Evolutionary conservation across 2,797 vertebrate genomes (phyloP), one percentile per base, ranked within the genome.

Genomic region (Chromis chromis): DNA sequence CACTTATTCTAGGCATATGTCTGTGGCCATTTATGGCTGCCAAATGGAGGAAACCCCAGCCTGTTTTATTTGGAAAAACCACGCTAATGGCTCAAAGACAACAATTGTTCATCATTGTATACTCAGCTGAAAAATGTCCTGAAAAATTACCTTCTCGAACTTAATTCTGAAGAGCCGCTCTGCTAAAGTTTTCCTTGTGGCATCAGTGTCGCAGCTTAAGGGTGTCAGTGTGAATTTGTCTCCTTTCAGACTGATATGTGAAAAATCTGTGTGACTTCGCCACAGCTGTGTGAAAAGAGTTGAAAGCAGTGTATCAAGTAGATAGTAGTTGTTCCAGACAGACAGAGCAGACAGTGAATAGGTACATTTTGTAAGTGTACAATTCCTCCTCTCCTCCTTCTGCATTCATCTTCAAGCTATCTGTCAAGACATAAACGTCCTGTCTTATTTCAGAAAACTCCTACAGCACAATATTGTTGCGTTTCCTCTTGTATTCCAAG

Each of bases 1-100:
- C 13, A 21, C 49, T 63, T 65, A 42, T 74, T 67, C 55, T 57
- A 74, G 40, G 58, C 65, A 75, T 64, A 61, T 44, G 65, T 74
- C 24, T 65, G 49, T 52, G 27, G 11, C 21, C 10, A 44, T 53
- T 67, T 25, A n/a, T 65, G 31, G 40, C 63, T 54, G 66, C 62
- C 65, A 79, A 71, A 70, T 55, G 12, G 74, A 79, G 63, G 21
- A 64, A n/a, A 65, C 6, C 28, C 27, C 57, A 61, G 40, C 53
- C 73, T 55, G 62, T 59, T 76, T 53, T 33, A 36, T 44, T 68
- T 66, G 21, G 28, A 54, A 74, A 76, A 70, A 10, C 9, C 49
- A 74, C 42, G 22, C 36, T 36, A 12, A 6, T 12, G 17, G 36
- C 46, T 57, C 25, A 54, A 62, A 76, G n/a, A 52, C 39, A 54